Base-by-base conservation (phyloP, 2,888 invertebrate genomes). In the Ceriagrion tenellum region DNA sequence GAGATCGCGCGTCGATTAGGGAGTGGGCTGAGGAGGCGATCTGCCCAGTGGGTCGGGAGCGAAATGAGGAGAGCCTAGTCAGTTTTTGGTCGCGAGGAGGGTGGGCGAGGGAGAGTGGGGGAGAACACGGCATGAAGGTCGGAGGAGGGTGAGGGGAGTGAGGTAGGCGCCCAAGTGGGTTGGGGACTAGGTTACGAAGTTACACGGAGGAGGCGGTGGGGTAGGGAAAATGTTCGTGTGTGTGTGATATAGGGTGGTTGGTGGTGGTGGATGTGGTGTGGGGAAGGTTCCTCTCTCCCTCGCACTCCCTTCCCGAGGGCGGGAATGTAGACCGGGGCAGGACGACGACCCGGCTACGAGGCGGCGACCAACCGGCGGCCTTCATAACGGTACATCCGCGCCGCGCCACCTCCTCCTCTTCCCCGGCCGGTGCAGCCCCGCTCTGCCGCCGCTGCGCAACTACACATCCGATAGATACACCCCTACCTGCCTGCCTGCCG, bases 241-340 rank as follows among this genome's bases (percentile, higher is more conserved):
- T 26, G 91, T 91, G 59, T 35, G 93, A 23, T 40, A 18, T 40
- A 26, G 35, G n/a, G n/a, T 35, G 40, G 47, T 47, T 23, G 23
- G 69, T 93, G 56, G 63, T 8, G 47, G 47, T 56, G 93, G 69
- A 56, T 91, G 91, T 69, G 93, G 93, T 13, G 26, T 30, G 40
- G 69, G 69, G 69, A 35, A 74, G 69, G 23, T 74, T 47, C 40
- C 93, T 47, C 63, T 26, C 59, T 63, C 91, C 59, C 63, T n/a
- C 63, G 47, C 35, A 63, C 93, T 74, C 63, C 93, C 16, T 12
- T 74, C 81, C 26, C 0, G 93, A 47, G 55, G 93, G 93, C 69
- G 93, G 47, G 74, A 93, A 93, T 93, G 93, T 93, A 93, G 93
- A 93, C 93, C 93, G 93, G 93, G 93, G 69, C 93, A 93, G 93